Percentiles rank a stretch among this genome's conserved stretches.
Conservation (phyloP, 2,797 vertebrate genomes). For the Nannoperca australis region DNA sequence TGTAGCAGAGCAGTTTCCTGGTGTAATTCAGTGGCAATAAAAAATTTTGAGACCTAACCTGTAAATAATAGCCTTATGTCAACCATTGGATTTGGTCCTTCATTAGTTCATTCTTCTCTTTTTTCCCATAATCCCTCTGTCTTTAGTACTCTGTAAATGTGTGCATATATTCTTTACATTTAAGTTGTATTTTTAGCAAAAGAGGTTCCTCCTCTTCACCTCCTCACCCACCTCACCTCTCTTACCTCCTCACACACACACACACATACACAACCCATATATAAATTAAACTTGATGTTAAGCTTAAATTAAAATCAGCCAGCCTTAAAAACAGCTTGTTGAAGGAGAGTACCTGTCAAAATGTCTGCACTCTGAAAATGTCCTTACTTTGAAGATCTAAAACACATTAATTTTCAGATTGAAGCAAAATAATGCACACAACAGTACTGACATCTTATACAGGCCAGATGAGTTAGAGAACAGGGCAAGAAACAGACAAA, state of each 20-base stretch:
- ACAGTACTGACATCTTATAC: neutral
- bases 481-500: neutral
- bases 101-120: neutral
- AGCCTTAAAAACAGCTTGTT: neutral
- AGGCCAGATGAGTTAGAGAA: neutral
- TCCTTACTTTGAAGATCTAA: neutral
- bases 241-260: constrained; percentile 39
- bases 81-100: neutral
- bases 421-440: neutral
- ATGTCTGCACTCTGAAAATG: neutral
- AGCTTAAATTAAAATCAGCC: neutral
- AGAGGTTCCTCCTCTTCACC: constrained; percentile 20
- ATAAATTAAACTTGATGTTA: neutral
- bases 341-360: neutral
- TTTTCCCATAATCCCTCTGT: neutral
- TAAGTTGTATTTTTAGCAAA: neutral
- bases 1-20: constrained; percentile 56
- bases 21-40: constrained; percentile 59
- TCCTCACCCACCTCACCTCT: constrained; percentile 51
- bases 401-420: neutral
- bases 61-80: constrained; percentile 24
- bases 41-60: constrained; percentile 45
- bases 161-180: neutral
- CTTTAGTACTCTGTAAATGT: neutral
- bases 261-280: neutral